Conservation (phyloP, 2,113 vertebrate species). For the Petromus typicus region DNA sequence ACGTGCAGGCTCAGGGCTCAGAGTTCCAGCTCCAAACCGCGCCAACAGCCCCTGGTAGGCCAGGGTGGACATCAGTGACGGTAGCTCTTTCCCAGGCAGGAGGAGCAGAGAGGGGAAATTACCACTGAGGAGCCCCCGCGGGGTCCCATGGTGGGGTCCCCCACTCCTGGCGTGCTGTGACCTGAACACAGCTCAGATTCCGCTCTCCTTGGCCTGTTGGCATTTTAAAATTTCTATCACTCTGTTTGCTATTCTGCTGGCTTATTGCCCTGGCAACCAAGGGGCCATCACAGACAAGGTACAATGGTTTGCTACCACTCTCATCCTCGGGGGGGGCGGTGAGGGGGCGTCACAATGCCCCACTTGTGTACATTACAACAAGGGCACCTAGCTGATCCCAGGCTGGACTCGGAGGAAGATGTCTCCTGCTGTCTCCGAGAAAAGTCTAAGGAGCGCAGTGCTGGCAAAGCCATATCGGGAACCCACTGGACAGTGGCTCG, state of each 20-base stretch:
- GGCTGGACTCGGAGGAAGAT: neutral
- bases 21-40: neutral
- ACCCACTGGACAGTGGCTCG: conserved; percentile 88
- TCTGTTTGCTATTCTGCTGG: neutral
- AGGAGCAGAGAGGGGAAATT: neutral
- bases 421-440: fast-evolving
- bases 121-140: neutral
- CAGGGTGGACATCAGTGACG: neutral
- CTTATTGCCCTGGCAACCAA: conserved; percentile 43
- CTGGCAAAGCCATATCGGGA: neutral
- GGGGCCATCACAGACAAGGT: neutral
- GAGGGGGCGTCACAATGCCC: conserved; percentile 8
- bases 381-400: neutral
- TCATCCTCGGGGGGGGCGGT: fast-evolving
- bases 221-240: neutral
- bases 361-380: neutral
- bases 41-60: neutral
- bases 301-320: neutral
- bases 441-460: conserved; percentile 86
- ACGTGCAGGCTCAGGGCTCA: neutral
- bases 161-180: neutral
- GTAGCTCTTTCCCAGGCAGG: neutral
- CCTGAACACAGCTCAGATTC: neutral
- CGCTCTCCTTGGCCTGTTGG: neutral
- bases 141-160: neutral